Evolutionary conservation across 30 jellyfish, hydroid and myxozoan genomes (phyloP).

Genomic region (Morbakka virulenta): DNA sequence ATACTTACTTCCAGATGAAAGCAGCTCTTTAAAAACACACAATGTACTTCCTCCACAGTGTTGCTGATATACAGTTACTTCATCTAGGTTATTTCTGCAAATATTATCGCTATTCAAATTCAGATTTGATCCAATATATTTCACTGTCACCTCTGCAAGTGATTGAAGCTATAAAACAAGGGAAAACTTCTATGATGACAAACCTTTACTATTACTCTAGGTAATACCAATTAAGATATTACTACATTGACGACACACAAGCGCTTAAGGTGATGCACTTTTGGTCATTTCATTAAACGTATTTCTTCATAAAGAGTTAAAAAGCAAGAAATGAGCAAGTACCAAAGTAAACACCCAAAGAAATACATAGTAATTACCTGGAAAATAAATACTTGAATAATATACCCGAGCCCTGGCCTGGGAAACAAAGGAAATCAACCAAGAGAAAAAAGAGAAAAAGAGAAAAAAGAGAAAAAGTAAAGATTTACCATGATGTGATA

Average conservation of each 20-base stretch:
- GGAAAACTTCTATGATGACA: neutral
- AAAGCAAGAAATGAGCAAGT: too few relatives aligned
- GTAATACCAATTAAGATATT: neutral
- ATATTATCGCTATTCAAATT: constrained; percentile 59
- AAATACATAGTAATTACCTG: too few relatives aligned
- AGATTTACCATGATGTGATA: too few relatives aligned
- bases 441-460: too few relatives aligned
- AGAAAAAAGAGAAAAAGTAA: too few relatives aligned
- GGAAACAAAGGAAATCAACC: too few relatives aligned
- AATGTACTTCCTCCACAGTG: constrained; percentile 98
- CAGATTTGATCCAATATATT: constrained; percentile 72
- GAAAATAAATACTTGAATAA: too few relatives aligned
- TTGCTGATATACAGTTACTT: constrained; percentile 81
- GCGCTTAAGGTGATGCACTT: neutral
- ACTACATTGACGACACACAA: neutral
- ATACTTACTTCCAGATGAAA: constrained; percentile 81
- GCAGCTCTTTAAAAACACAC: constrained; percentile 77
- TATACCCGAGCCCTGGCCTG: too few relatives aligned
- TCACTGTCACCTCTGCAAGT: constrained; percentile 92
- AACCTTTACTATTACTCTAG: neutral
- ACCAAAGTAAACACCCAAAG: too few relatives aligned
- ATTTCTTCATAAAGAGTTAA: too few relatives aligned
- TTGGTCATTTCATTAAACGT: too few relatives aligned
- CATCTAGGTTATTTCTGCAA: constrained; percentile 57
- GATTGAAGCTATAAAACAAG: constrained; percentile 75